A percentile compares a stretch with the other conserved stretches of the same genome.
Evolutionary conservation across 2,113 vertebrate genomes (phyloP).

Genomic region (Suricata suricatta): DNA sequence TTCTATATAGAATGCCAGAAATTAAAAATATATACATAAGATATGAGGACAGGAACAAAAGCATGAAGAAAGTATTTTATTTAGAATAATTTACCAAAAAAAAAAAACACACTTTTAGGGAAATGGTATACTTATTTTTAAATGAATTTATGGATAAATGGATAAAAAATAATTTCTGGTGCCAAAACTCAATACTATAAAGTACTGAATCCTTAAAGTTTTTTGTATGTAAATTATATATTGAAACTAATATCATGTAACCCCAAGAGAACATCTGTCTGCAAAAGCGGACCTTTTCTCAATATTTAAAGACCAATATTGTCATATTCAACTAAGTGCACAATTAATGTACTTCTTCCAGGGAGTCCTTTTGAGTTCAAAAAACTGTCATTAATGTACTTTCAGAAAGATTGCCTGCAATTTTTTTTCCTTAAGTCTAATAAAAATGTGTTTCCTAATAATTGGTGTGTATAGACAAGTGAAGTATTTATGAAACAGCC

Average conservation of each 20-base stretch:
- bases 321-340: not conserved
- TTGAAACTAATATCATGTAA: not conserved
- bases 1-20: not conserved
- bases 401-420: conserved; percentile 17
- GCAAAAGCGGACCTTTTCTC: conserved; percentile 19
- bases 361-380: not conserved
- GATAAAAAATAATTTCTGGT: not conserved
- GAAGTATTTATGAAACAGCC: conserved; percentile 29
- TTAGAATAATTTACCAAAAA: not conserved
- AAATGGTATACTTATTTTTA: not conserved
- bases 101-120: not conserved
- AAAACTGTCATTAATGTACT: conserved; percentile 25
- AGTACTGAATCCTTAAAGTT: not conserved
- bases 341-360: conserved; percentile 43
- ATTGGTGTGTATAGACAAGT: not conserved
- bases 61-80: not conserved
- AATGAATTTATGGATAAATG: not conserved
- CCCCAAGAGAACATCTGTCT: not conserved
- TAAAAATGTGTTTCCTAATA: conserved; percentile 9
- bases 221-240: not conserved
- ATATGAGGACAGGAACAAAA: not conserved
- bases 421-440: conserved; percentile 17
- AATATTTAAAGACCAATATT: not conserved
- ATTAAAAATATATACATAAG: not conserved
- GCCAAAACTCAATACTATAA: conserved; percentile 26